Evolutionary conservation across 2,888 invertebrate genomes (phyloP), one percentile per base, ranked within the genome.

Genomic region (Doris montereyensis): DNA sequence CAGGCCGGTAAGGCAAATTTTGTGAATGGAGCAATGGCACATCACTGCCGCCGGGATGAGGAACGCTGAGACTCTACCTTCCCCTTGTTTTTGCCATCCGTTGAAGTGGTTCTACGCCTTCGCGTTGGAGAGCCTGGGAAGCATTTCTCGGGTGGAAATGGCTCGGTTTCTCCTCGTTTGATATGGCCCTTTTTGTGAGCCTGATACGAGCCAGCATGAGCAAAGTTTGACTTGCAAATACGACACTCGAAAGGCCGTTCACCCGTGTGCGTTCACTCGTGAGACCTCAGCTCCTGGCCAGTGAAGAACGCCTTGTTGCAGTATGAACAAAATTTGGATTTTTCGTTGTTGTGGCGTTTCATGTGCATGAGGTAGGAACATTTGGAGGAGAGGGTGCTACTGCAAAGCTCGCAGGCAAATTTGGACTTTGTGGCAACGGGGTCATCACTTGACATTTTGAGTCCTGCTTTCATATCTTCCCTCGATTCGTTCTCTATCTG

Each of bases 231-330:
- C 35, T 71, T 34, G 32, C 79, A 79, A 13, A 79, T 79, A 24
- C 41, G 60, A 71, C 79, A 79, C 13, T 41, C 60, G 71, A 52
- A 79, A 10, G 79, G 79, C 34, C 58, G 67, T 57, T 79, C 79
- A 1, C 79, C 79, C 1, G 79, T 79, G 71, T 79, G 79, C 3
- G 76, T 79, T 21, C 79, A 71, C 26, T 76, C 79, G 32, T 79
- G 79, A 4, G 79, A 79, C 4, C 58, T 71, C 24, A 79, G 68
- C 52, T 79, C 79, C 32, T 79, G 79, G 5, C 34, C 17, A 5
- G 79, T 79, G 62, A 75, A 34, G 41, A 79, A 79, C 1, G 30
- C 70, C n/a, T 79, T 79, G 30, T 60, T n/a, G 26, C 79, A 79
- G 26, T 41, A 79, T 2, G 24, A 60, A 26, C 79, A 79, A 10